A percentile compares a stretch with the other conserved stretches of the same genome.
These are phyloP conservation scores for Glyptemys insculpta DNA, from an alignment of 2,797 vertebrate species.

Conservation along the genomic window DNA sequence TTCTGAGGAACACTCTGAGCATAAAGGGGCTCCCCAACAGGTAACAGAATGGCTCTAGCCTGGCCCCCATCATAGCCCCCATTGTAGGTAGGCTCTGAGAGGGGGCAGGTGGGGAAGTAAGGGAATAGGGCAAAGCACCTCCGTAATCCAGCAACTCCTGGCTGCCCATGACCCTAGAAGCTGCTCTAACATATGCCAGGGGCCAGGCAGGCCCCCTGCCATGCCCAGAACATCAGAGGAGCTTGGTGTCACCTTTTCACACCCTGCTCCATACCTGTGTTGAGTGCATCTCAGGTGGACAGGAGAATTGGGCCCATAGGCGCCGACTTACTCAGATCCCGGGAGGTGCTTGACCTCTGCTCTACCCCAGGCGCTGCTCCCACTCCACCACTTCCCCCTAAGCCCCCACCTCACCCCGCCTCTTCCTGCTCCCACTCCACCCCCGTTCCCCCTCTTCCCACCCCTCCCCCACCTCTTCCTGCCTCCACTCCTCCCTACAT, in stretches of 20 bases:
- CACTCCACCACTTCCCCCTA: too few species aligned
- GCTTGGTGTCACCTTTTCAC: neutral
- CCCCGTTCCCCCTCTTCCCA: too few species aligned
- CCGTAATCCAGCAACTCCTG: neutral
- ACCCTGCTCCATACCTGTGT: rapidly evolving
- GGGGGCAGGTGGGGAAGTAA: neutral
- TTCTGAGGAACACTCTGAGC: neutral
- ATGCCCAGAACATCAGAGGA: neutral
- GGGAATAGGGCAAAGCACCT: neutral
- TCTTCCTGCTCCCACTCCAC: too few species aligned
- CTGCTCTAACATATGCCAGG: neutral
- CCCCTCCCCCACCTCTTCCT: too few species aligned
- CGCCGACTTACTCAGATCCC: too few species aligned
- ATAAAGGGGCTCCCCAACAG: neutral
- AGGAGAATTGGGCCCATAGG: neutral
- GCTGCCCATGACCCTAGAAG: rapidly evolving
- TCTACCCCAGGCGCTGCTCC: too few species aligned
- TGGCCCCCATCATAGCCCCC: neutral
- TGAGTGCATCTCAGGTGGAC: neutral
- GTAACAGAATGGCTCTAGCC: neutral
- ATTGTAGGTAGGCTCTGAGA: neutral
- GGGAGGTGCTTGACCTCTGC: too few species aligned
- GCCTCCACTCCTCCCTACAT: too few species aligned
- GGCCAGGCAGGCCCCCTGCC: neutral
- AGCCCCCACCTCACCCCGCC: too few species aligned